Evolutionary conservation across 1,140 invertebrate species (phyloP).

Genomic region (Chlorops oryzae): DNA sequence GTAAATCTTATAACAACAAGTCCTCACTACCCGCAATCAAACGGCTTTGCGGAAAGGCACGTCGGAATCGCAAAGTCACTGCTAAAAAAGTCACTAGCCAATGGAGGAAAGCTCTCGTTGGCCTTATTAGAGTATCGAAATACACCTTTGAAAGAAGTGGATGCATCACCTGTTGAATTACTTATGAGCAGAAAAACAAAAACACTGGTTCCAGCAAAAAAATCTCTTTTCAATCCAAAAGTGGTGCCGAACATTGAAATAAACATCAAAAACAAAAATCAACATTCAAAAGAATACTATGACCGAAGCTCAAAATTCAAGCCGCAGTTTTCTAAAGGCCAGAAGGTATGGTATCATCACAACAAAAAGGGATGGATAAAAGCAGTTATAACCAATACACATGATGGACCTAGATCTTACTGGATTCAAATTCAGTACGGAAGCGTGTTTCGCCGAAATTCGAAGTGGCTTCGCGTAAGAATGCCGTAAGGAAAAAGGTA

Average conservation of each 20-base stretch:
- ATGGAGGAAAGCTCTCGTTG: conserved; percentile 15
- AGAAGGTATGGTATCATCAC: too few relatives aligned
- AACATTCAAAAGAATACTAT: too few relatives aligned
- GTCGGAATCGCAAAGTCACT: conserved; percentile 30
- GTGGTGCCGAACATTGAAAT: background rate
- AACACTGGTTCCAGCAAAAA: conserved; percentile 15
- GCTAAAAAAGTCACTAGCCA: conserved; percentile 22
- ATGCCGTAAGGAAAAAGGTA: too few relatives aligned
- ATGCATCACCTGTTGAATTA: conserved; percentile 18
- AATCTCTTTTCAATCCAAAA: background rate
- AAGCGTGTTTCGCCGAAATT: too few relatives aligned
- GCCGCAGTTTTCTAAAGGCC: too few relatives aligned
- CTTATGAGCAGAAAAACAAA: conserved; percentile 15
- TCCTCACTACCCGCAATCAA: conserved; percentile 28
- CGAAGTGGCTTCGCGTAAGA: too few relatives aligned
- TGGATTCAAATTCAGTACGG: background rate
- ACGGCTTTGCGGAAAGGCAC: conserved; percentile 33
- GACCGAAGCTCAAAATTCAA: too few relatives aligned
- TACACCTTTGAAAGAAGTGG: conserved; percentile 12
- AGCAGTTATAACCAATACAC: background rate
- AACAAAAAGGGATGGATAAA: background rate
- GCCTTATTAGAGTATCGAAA: conserved; percentile 18
- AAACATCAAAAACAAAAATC: conserved; percentile 5
- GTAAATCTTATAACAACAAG: conserved; percentile 22
- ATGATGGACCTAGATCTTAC: background rate